Evolutionary conservation across 2,888 invertebrate genomes (phyloP), one percentile per base, ranked within the genome.

Genomic region (Mayetiola destructor): DNA sequence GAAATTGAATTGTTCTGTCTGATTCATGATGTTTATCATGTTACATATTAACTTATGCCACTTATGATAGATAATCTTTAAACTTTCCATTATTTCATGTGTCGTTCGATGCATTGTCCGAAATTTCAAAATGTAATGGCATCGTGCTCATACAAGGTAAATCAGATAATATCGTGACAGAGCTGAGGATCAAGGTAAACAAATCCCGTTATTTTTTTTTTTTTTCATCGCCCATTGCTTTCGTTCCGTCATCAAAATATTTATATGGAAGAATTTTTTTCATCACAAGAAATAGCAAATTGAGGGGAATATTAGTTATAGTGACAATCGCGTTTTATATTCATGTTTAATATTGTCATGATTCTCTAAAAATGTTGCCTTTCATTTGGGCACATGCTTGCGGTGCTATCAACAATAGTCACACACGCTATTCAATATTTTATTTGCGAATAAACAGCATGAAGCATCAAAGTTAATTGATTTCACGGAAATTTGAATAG

Each of bases 141-240:
- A 48, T 48, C 48, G 48, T 12, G 32, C 48, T 27, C 23, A 48
- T 48, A 27, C 40, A 40, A 39, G 37, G 40, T 53, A 53, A 53
- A 29, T 29, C 53, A 53, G 30, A 53, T 53, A 30, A 53, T 53
- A 53, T 90, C 62, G 76, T 84, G 63, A 80, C 80, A 64, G 79
- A 86, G 64, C 77, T 91, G 64, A 80, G 81, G 66, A 82, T 81
- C 67, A 84, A 87, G 79, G 88, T 88, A 77, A 77, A 78, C 77
- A 65, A 1, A 32, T 14, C 39, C 5, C n/a, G n/a, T n/a, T 39
- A 5, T 10, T 39, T 14, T 10, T 9, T 32, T 6, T 32, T 6
- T 32, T 9, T 32, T 32, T 32, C 6, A 32, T 12, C 12, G 69
- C n/a, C n/a, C n/a, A n/a, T n/a, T n/a, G n/a, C n/a, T n/a, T n/a